Evolutionary conservation across 2,888 invertebrate species (phyloP), one percentile per base, ranked within the genome.

Genomic region (Aproaerema taeniolella): DNA sequence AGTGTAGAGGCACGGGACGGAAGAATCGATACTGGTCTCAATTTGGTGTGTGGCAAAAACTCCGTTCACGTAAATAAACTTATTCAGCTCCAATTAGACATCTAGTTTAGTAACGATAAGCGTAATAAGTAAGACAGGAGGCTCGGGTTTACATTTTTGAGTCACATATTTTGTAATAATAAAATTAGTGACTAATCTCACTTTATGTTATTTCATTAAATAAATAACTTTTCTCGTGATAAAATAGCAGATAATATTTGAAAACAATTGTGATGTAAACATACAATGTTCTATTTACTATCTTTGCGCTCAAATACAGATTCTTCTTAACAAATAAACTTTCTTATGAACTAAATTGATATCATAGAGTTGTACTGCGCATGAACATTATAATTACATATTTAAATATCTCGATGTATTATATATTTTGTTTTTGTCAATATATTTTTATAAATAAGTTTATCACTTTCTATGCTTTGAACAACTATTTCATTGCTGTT

Each of bases 1-100:
- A 72, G n/a, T 76, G 72, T 69, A 56, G 64, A 66, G 69, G 70
- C 72, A 66, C 64, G 74, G 83, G 82, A 83, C 83, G 82, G 81
- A 81, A 63, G 61, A 75, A 81, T 85, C 82, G 66, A 83, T 85
- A 83, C 66, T 63, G 61, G 51, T 55, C 63, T 64, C 51, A 60
- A 37, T 17, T n/a, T 63, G 59, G 64, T 56, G 68, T 56, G 68
- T 62, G 69, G 70, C 67, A 68, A 70, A 70, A 68, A 69, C 67
- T 74, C 52, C 49, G 53, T 45, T 32, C 36, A 41, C 38, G 7
- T 35, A 11, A 10, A 8, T 16, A 10, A 26, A 25, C 2, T 34
- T 25, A n/a, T 24, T n/a, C 14, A 9, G 8, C 25, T 6, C 14
- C 14, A 30, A 14, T 35, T 16, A 26, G 13, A 26, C 12, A 24